A percentile compares a stretch with the other conserved stretches of the same genome.
Evolutionary conservation across 1,140 invertebrate genomes (phyloP).

Genomic region (Tyrophagus putrescentiae): DNA sequence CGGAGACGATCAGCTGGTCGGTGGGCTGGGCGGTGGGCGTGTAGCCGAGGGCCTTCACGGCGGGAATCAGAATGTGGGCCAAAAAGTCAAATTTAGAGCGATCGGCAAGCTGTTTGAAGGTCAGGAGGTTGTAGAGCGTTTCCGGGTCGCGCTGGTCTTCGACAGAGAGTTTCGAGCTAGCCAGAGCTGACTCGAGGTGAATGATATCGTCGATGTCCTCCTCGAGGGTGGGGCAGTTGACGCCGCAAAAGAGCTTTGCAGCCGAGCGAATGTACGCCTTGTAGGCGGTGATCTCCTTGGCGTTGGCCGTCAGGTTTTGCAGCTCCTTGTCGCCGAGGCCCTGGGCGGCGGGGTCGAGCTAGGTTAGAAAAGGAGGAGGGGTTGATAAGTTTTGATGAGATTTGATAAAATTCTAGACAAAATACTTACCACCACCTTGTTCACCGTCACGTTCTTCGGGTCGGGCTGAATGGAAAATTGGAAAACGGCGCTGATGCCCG

Average conservation of each 20-base stretch:
- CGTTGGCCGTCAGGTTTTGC: not conserved
- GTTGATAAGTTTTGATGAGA: not conserved
- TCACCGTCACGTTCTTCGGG: not conserved
- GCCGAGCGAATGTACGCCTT: not conserved
- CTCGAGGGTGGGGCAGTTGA: not conserved
- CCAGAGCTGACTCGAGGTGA: not conserved
- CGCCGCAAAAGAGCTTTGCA: slow-evolving; percentile 4
- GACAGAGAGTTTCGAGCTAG: not conserved
- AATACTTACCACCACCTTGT: not conserved
- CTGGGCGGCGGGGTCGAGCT: not conserved
- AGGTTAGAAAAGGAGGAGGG: not conserved
- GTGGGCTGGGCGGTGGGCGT: not conserved
- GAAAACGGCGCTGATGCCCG: not conserved
- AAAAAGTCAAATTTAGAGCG: not conserved
- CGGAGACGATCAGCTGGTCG: not conserved
- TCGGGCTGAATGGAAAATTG: not conserved
- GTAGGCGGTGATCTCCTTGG: not conserved
- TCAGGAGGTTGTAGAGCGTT: not conserved
- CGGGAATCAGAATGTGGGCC: not conserved
- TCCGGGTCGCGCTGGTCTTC: not conserved
- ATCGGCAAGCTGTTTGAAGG: not conserved
- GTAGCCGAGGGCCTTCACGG: not conserved
- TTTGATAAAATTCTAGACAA: not conserved
- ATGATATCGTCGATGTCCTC: not conserved
- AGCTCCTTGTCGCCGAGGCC: slow-evolving; percentile 4